Evolutionary conservation across 2,113 vertebrate genomes (phyloP).

Genomic region (Syngnathus scovelli): DNA sequence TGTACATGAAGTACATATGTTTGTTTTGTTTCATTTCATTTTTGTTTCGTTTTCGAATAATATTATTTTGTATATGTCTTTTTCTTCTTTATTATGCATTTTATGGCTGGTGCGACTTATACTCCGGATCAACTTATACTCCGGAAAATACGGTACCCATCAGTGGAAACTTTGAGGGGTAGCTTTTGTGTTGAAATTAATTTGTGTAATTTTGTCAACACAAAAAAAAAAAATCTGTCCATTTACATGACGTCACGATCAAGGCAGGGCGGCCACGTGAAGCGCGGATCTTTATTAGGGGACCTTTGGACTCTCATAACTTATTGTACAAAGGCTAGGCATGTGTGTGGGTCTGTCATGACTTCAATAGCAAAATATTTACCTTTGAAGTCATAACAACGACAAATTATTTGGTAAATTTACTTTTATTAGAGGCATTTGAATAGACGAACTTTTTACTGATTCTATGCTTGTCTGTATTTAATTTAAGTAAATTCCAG

Average conservation of each 20-base stretch:
- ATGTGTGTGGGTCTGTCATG: slow-evolving; percentile 2
- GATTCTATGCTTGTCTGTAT: slow-evolving; percentile 4
- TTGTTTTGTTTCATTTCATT: neutral
- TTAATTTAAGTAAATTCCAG: slow-evolving; percentile 53
- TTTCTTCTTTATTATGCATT: too few species aligned
- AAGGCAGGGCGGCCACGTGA: neutral
- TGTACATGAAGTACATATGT: neutral
- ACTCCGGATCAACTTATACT: too few species aligned
- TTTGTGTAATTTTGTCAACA: too few species aligned
- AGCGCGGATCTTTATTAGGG: too few species aligned
- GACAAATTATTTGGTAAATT: neutral
- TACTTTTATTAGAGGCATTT: neutral
- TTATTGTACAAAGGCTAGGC: neutral
- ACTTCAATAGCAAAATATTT: neutral
- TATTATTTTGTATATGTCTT: too few species aligned
- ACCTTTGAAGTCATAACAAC: neutral
- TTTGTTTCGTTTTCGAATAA: neutral
- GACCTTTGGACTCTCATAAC: slow-evolving; percentile 1
- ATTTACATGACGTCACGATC: neutral
- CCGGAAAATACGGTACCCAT: too few species aligned
- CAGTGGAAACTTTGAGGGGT: too few species aligned
- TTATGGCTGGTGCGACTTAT: too few species aligned
- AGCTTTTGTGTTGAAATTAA: too few species aligned
- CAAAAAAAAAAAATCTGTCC: neutral
- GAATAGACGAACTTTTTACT: neutral